Conservation (phyloP, 2,113 vertebrate species). For the Burhinus bistriatus region DNA sequence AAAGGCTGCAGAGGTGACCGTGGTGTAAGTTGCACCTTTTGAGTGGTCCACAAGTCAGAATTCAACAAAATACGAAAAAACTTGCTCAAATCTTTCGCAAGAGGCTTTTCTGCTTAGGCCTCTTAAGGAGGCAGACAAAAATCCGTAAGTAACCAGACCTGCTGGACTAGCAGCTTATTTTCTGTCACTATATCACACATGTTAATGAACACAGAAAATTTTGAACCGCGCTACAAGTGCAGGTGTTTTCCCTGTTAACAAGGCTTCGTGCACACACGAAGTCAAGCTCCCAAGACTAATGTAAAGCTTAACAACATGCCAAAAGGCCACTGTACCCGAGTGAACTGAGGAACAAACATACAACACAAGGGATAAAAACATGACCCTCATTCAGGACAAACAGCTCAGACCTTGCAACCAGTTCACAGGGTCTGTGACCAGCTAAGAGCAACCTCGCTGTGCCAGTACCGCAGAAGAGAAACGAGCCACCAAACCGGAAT, state of each 20-base stretch:
- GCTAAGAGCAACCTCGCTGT: not conserved
- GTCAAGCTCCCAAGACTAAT: not conserved
- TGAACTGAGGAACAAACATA: not conserved
- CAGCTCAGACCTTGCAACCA: not conserved
- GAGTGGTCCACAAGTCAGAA: not conserved
- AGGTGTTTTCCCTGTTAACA: not conserved
- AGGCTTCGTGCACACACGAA: not conserved
- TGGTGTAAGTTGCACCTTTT: rapidly evolving
- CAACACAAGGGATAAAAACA: not conserved
- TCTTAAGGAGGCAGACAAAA: not conserved
- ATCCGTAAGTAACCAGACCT: not conserved
- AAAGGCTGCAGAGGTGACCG: not conserved
- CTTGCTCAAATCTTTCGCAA: not conserved
- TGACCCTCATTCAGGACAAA: not conserved
- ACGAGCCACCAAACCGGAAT: not conserved
- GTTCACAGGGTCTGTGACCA: not conserved
- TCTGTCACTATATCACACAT: not conserved
- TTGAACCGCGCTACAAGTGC: rapidly evolving
- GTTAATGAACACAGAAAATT: not conserved
- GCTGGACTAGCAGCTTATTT: not conserved
- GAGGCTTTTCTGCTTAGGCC: not conserved
- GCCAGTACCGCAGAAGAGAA: not conserved
- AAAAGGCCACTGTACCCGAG: not conserved
- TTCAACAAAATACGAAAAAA: not conserved
- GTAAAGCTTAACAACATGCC: not conserved